Evolutionary conservation across 1,140 invertebrate species (phyloP), one percentile per base, ranked within the genome.

Genomic region (Piezodorus guildinii): DNA sequence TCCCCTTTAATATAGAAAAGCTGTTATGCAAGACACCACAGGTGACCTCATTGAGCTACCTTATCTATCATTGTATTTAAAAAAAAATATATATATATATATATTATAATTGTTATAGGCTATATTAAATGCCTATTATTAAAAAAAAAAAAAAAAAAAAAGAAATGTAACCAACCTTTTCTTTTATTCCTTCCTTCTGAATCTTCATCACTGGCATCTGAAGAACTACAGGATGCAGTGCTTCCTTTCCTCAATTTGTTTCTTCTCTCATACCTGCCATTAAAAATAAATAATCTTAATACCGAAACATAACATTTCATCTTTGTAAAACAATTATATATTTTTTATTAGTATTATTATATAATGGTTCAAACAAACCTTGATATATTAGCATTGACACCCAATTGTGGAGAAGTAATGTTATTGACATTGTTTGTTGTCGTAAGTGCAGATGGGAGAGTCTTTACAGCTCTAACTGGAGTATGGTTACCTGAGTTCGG

Each of bases 191-290:
- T 80, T 52, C 80, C 80, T 72, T 93, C 90, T 45, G 86, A 88
- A 70, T 94, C 91, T 73, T 94, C 91, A 73, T 95, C 91, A 56
- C 89, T 92, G 6, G 91, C 87, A 72, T 93, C 90, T 0, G 91
- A 94, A 59, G 89, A 90, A 68, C 88, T 90, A 71, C 91, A 92
- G 8, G 88, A 91, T 2, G 90, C 86, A 8, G 89, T 90, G 17
- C 90, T 78, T 8, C 85, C 82, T 71, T 88, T 88, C 64, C 86
- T 83, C 65, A 87, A 83, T 72, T 86, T 87, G 62, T 80, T 81
- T 17, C 83, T 78, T 27, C 85, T 77, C 69, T 86, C 59, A 62
- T 49, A 63, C 58, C 54, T 65, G 12, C 12, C 19, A 56, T 21
- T 21, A 6, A 49, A 46, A n/a, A 46, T 14, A 49, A 19, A 17